Base-by-base conservation (phyloP, 2,113 vertebrate species). In the Pardalotus punctatus region DNA sequence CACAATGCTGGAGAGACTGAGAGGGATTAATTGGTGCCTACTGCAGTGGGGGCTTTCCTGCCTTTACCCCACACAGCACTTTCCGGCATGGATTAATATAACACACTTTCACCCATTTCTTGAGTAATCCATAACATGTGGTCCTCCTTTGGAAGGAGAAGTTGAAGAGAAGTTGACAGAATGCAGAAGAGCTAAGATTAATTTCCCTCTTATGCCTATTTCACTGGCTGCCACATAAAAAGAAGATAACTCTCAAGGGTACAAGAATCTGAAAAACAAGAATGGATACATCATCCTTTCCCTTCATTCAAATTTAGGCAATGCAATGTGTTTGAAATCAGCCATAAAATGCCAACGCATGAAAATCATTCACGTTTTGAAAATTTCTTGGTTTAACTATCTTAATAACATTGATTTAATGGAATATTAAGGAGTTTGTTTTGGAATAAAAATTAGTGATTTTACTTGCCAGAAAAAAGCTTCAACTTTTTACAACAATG, bases 401-500 rank as follows among this genome's bases (percentile, higher is more conserved):
- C 54, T 64, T 73, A 28, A 65, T 29, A 53, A 25, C 36, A 66
- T 35, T 61, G 48, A 82, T 50, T 50, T 54, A 92, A 69, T 18
- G 7, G 78, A 86, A 57, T 12, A 19, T 66, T 69, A 53, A 88
- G 20, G 27, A 77, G 31, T 23, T 67, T 14, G 40, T n/a, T 87
- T 74, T 3, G 4, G 36, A 91, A 65, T 47, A 84, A 76, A 93
- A 91, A 53, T 16, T 17, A 74, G n/a, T 50, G 3, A 72, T 76
- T 81, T 76, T 67, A 76, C 33, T 80, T 90, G 25, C 57, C 66
- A 95, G 23, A 36, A 64, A 84, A 88, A 58, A 86, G 23, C 25
- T 79, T 85, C 10, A 24, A 14, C 16, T 35, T 61, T 94, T 95
- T 71, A 91, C 13, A 22, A 67, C 22, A 50, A 83, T 50, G 28